A percentile compares a stretch with the other conserved stretches of the same genome.
Conservation (phyloP, 2,888 invertebrate species). For the Zaprionus bogoriensis region DNA sequence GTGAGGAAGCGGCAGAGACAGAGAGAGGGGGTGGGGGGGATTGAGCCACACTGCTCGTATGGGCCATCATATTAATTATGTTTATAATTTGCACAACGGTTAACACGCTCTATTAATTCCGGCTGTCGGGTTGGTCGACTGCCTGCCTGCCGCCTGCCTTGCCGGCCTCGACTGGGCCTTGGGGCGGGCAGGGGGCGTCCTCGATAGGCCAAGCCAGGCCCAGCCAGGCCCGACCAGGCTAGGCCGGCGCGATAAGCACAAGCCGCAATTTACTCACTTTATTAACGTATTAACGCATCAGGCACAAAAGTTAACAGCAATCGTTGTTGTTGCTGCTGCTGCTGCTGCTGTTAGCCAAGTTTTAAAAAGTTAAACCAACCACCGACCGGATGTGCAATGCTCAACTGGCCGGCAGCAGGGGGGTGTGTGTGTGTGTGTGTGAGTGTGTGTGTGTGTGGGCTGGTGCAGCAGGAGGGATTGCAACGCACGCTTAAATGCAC, state of each 20-base stretch:
- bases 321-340: constrained; percentile 1
- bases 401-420: constrained; percentile 15
- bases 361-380: constrained; percentile 45
- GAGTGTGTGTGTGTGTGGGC: too few relatives aligned
- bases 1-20: background rate
- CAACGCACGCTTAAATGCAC: constrained; percentile 72
- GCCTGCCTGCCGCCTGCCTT: too few relatives aligned
- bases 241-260: constrained; percentile 65
- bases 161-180: constrained; percentile 32
- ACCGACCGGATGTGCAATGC: constrained; percentile 54
- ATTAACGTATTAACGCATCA: constrained; percentile 80
- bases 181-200: constrained; percentile 39
- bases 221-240: constrained; percentile 14
- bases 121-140: constrained; percentile 38
- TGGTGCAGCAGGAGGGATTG: constrained; percentile 5
- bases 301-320: constrained; percentile 56
- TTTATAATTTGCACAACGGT: constrained; percentile 80
- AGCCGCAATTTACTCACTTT: constrained; percentile 79
- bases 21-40: background rate
- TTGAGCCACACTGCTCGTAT: constrained; percentile 42
- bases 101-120: constrained; percentile 80
- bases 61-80: constrained; percentile 76
- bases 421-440: too few relatives aligned
- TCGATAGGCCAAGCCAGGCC: constrained; percentile 25
- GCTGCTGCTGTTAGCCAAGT: constrained; percentile 51